Percentiles rank a stretch among this genome's conserved stretches.
Conservation (phyloP, 2,888 invertebrate species). For the Epistrophe eligans region DNA sequence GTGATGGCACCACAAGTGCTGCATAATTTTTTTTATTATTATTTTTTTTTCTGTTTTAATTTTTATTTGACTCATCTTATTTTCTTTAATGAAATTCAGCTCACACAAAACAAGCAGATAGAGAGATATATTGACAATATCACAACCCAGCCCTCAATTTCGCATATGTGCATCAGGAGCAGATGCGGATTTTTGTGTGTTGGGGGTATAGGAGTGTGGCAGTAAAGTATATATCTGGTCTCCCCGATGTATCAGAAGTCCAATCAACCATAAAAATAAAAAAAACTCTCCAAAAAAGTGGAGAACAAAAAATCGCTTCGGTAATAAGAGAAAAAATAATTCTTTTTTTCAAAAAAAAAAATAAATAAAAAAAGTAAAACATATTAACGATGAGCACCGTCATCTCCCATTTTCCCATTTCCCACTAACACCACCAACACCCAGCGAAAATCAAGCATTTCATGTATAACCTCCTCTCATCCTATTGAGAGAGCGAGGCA, state of each 20-base stretch:
- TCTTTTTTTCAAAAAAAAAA: slow-evolving; percentile 44
- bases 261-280: slow-evolving; percentile 64
- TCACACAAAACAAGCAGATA: slow-evolving; percentile 70
- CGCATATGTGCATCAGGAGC: slow-evolving; percentile 26
- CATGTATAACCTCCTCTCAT: neutral
- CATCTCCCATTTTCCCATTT: neutral
- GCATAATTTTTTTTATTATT: slow-evolving; percentile 56
- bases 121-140: slow-evolving; percentile 70
- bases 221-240: slow-evolving; percentile 38
- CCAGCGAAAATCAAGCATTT: neutral
- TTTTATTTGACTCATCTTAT: slow-evolving; percentile 66
- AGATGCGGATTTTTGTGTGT: neutral
- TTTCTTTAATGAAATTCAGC: slow-evolving; percentile 73
- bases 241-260: slow-evolving; percentile 64
- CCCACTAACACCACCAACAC: slow-evolving; percentile 8
- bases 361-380: too few relatives aligned
- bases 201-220: slow-evolving; percentile 17
- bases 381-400: slow-evolving; percentile 60
- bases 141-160: slow-evolving; percentile 47
- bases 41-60: slow-evolving; percentile 14
- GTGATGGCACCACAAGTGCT: slow-evolving; percentile 66
- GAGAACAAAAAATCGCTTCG: slow-evolving; percentile 38
- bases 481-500: slow-evolving; percentile 5
- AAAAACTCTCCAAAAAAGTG: slow-evolving; percentile 41
- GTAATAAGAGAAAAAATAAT: slow-evolving; percentile 57